Conservation (phyloP, 2,113 vertebrate species). For the Catharus minimus region DNA sequence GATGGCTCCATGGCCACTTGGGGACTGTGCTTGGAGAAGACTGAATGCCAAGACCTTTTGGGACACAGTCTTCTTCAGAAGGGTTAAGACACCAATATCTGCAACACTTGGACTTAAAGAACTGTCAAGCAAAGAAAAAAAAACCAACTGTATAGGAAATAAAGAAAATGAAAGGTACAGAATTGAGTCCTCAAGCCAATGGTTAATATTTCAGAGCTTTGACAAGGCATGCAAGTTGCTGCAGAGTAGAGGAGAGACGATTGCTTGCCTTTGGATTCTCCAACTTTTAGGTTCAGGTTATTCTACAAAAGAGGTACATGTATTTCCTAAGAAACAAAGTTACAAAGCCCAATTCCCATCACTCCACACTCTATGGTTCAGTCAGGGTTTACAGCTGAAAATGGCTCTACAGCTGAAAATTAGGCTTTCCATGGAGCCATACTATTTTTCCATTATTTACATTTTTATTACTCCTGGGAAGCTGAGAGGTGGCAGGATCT, state of each 20-base stretch:
- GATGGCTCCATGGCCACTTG: not conserved
- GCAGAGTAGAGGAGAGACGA: not conserved
- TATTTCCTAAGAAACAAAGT: not conserved
- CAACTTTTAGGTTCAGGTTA: not conserved
- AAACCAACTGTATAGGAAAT: not conserved
- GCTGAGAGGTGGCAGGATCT: not conserved
- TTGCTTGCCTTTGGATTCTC: not conserved
- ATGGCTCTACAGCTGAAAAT: not conserved
- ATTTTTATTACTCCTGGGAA: not conserved
- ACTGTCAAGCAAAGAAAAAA: not conserved
- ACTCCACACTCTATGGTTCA: not conserved
- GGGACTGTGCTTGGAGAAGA: not conserved
- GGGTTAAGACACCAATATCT: not conserved
- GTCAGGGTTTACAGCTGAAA: not conserved
- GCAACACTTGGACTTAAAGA: not conserved
- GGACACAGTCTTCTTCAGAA: not conserved
- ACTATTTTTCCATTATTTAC: not conserved
- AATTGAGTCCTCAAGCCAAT: not conserved
- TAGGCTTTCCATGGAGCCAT: not conserved
- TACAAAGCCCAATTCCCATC: not conserved
- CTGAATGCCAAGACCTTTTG: accelerated
- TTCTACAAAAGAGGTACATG: not conserved
- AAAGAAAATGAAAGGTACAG: not conserved
- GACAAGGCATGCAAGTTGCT: not conserved
- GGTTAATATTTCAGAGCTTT: not conserved